Base-by-base conservation (phyloP, 2,888 invertebrate species). In the Diachrysia chrysitis region DNA sequence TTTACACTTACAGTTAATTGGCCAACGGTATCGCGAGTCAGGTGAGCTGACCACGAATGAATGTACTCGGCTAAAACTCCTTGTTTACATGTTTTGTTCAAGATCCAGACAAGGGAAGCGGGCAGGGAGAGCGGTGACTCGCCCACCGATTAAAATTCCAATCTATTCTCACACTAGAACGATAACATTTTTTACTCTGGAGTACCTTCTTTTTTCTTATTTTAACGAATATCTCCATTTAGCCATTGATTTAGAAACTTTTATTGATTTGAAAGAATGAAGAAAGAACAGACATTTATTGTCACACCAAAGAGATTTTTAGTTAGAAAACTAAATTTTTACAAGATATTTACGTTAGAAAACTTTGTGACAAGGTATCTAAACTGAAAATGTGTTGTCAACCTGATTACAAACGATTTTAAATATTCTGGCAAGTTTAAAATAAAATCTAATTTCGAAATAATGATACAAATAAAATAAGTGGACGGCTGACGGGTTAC, bases 381-480 rank as follows among this genome's bases (percentile, higher is more conserved):
- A n/a, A 42, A n/a, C n/a, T 37, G 10, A 32, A 42, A 42, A 1
- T 42, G 21, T 19, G 3, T 51, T 51, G 10, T 21, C 12, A 51
- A 21, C 19, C 48, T 19, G 3, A 19, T 48, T 17, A 19, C 19
- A 19, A 48, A 3, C 19, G 19, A 48, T 19, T 48, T 56, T 53
- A 35, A 17, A 69, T 62, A 74, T 74, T 69, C 63, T 78, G 58
- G 37, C 5, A 51, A 46, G 2, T 9, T 35, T 55, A 17, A 54
- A 79, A 66, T 64, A 72, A 68, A 54, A 67, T 61, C 72, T 53
- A 71, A 65, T 76, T 71, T 59, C 57, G 65, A 74, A 74, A 70
- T 71, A 77, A 71, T 69, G 77, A 53, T 65, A 67, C 73, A 77
- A 71, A 73, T 71, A 79, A 80, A 70, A 61, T 63, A 78, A 73